phyloP scores from a whole-genome alignment of 1,140 invertebrate genomes.

The Ceratina calcarata region DNA sequence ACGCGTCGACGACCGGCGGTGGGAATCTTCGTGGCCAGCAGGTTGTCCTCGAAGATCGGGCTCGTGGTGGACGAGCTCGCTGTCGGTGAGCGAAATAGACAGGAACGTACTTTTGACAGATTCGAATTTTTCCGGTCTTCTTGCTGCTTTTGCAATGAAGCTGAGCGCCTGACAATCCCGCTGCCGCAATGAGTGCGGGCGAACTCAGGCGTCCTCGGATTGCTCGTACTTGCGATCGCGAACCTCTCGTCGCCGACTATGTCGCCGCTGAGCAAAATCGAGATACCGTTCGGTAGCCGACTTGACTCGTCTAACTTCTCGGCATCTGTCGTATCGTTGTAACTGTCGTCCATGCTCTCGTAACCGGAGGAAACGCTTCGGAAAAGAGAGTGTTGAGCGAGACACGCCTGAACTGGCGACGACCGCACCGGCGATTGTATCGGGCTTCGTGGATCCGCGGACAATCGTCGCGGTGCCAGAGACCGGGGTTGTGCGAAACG shows the following conservation, averaged over 20 bases:
- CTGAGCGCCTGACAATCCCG: constrained; percentile 65
- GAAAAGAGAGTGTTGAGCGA: constrained; percentile 68
- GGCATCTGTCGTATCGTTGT: constrained; percentile 85
- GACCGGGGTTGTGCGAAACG: constrained; percentile 81
- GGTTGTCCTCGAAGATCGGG: constrained; percentile 57
- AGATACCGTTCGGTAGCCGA: constrained; percentile 67
- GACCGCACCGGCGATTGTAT: constrained; percentile 74
- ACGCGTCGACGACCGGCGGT: neutral
- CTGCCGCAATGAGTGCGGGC: constrained; percentile 68
- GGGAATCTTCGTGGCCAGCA: neutral
- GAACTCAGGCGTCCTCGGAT: constrained; percentile 71
- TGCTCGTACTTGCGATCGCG: constrained; percentile 54
- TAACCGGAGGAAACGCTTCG: constrained; percentile 82
- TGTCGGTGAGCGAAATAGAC: constrained; percentile 78
- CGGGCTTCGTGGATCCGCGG: constrained; percentile 68
- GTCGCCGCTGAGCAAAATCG: constrained; percentile 69
- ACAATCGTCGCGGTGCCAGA: constrained; percentile 76
- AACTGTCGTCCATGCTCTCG: constrained; percentile 85
- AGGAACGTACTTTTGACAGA: constrained; percentile 74
- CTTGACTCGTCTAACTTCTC: constrained; percentile 78
- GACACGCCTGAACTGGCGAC: constrained; percentile 33
- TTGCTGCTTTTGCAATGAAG: constrained; percentile 63
- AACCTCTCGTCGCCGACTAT: constrained; percentile 54
- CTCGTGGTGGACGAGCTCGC: constrained; percentile 68
- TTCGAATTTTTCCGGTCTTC: neutral